phyloP scores from a whole-genome alignment of 2,797 vertebrate species.

The Chelidonichthys spinosus region DNA sequence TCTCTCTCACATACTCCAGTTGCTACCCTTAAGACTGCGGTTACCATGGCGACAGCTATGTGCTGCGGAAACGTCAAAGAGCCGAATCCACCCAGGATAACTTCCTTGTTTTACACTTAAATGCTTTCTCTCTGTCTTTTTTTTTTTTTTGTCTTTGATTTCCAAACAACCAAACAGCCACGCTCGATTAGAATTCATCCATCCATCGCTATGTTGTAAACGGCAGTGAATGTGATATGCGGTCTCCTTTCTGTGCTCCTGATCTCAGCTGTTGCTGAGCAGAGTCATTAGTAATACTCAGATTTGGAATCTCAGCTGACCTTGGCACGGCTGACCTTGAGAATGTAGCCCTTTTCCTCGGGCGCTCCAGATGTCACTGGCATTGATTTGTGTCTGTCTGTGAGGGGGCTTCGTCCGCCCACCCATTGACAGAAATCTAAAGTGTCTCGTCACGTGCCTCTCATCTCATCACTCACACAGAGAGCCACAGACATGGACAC shows the following conservation, averaged over 20 bases:
- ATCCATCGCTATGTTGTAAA: slow-evolving; percentile 24
- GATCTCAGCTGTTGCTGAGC: slow-evolving; percentile 69
- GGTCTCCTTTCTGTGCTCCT: slow-evolving; percentile 31
- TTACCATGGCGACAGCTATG: slow-evolving; percentile 87
- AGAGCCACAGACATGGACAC: slow-evolving; percentile 3
- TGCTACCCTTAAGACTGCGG: slow-evolving; percentile 83
- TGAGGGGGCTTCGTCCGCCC: slow-evolving; percentile 40
- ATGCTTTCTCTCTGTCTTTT: slow-evolving; percentile 39
- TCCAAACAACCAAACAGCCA: slow-evolving; percentile 14
- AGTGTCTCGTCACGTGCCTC: slow-evolving; percentile 27
- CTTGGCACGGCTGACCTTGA: slow-evolving; percentile 79
- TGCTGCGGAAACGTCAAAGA: slow-evolving; percentile 83
- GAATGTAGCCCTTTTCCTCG: slow-evolving; percentile 68
- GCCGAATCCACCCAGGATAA: slow-evolving; percentile 75
- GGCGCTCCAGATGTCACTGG: slow-evolving; percentile 70
- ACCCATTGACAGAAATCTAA: slow-evolving; percentile 35
- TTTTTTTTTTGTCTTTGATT: slow-evolving; percentile 11
- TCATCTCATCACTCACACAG: slow-evolving; percentile 37
- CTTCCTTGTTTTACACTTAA: slow-evolving; percentile 77
- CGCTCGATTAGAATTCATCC: slow-evolving; percentile 32
- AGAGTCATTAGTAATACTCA: slow-evolving; percentile 59
- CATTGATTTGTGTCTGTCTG: slow-evolving; percentile 62
- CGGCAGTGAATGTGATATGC: slow-evolving; percentile 30
- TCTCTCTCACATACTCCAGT: slow-evolving; percentile 66
- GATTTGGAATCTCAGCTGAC: slow-evolving; percentile 68